Evolutionary conservation across 2,113 vertebrate species (phyloP).

Genomic region (Chitala chitala): DNA sequence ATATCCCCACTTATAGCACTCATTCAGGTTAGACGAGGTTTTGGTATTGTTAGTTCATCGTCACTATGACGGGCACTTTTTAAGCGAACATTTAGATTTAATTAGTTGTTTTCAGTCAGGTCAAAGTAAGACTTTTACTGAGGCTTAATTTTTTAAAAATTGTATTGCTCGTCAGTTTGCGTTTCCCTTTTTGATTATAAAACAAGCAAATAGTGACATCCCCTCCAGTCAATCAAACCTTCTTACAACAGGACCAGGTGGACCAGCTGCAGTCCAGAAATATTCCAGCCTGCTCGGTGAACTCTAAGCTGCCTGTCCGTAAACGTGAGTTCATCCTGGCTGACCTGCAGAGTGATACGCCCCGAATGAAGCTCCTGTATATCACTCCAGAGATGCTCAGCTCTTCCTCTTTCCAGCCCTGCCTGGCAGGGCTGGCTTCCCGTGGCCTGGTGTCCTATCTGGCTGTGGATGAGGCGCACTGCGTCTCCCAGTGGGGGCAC

Average conservation of each 20-base stretch:
- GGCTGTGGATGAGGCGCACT: conserved; percentile 92
- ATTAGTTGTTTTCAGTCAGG: no score
- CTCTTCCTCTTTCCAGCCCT: conserved; percentile 80
- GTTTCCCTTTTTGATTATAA: background rate
- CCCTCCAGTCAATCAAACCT: background rate
- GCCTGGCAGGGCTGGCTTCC: conserved; percentile 68
- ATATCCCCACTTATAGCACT: conserved; percentile 93
- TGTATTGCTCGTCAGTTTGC: no score
- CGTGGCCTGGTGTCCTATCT: conserved; percentile 79
- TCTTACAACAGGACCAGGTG: conserved; percentile 78
- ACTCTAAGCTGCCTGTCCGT: conserved; percentile 76
- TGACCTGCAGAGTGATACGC: conserved; percentile 73
- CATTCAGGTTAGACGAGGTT: conserved; percentile 77
- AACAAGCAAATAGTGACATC: background rate
- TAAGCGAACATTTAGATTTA: background rate
- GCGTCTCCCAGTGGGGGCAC: conserved; percentile 96
- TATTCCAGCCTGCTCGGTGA: conserved; percentile 80
- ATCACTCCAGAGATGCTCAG: conserved; percentile 94
- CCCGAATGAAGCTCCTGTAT: conserved; percentile 83
- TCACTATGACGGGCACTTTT: background rate
- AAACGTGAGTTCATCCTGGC: conserved; percentile 75
- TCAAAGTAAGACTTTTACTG: no score
- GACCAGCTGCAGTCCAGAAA: conserved; percentile 77
- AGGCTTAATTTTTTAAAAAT: no score
- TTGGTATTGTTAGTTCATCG: background rate